A percentile compares a stretch with the other conserved stretches of the same genome.
These are phyloP conservation scores for Lumbricus terrestris DNA, from an alignment of 2,888 invertebrate species.

Conservation along the genomic window DNA sequence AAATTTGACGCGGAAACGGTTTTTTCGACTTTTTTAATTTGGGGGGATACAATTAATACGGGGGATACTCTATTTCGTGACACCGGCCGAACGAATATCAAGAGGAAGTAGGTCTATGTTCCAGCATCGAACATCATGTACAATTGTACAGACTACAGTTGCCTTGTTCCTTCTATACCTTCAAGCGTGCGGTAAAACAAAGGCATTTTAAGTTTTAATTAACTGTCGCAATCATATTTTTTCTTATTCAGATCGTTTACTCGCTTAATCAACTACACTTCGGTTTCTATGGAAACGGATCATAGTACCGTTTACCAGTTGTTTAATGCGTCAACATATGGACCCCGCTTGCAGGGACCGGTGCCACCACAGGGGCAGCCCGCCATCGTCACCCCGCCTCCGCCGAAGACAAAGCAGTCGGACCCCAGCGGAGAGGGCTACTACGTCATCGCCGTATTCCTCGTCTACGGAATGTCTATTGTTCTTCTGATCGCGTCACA, in stretches of 20 bases:
- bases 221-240: not conserved
- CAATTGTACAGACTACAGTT: too few species aligned
- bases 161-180: not conserved
- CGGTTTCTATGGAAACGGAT: not conserved
- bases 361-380: not conserved
- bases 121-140: too few species aligned
- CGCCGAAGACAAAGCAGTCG: constrained; percentile 12
- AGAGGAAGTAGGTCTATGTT: too few species aligned
- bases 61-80: too few species aligned
- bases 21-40: too few species aligned
- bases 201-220: too few species aligned
- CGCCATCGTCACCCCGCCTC: not conserved
- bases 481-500: constrained; percentile 59
- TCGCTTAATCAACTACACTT: not conserved
- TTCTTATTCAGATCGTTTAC: not conserved
- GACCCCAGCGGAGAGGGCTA: constrained; percentile 49
- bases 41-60: too few species aligned
- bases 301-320: not conserved
- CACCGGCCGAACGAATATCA: too few species aligned
- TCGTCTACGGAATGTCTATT: constrained; percentile 57
- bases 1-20: too few species aligned
- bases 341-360: not conserved
- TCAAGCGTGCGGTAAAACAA: not conserved
- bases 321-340: not conserved
- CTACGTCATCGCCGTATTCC: constrained; percentile 57